Evolutionary conservation across 2,888 invertebrate species (phyloP), one percentile per base, ranked within the genome.

Genomic region (Parthenolecanium corni): DNA sequence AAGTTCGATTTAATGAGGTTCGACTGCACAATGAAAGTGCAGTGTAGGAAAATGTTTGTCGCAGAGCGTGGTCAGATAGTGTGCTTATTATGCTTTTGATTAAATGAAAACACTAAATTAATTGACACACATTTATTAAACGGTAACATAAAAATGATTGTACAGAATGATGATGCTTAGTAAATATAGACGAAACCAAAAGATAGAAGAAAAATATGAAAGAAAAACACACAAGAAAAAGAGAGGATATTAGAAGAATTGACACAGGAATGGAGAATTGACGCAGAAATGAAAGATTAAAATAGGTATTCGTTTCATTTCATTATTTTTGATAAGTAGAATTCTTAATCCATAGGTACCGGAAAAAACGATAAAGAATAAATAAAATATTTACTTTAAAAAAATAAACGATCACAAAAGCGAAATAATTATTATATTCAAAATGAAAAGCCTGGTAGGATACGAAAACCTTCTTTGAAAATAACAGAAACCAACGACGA

Each of bases 61-160:
- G n/a, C n/a, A n/a, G n/a, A n/a, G n/a, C n/a, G n/a, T n/a, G n/a
- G n/a, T n/a, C n/a, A n/a, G n/a, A n/a, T n/a, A n/a, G n/a, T n/a
- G n/a, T n/a, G n/a, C n/a, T n/a, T n/a, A n/a, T n/a, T n/a, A n/a
- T n/a, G n/a, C n/a, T n/a, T n/a, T n/a, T n/a, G n/a, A n/a, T n/a
- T n/a, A n/a, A n/a, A n/a, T 6, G 9, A 31, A 31, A 31, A 31
- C 31, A 9, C 5, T 31, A 31, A 31, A 31, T 3, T 47, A 58
- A 58, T 58, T 58, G 58, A 58, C 58, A 58, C 58, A 58, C 58
- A 49, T 58, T 58, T 58, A 58, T 58, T 58, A 38, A 58, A 49
- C 47, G 58, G 58, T 47, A 36, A 49, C 36, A 58, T 46, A 46
- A 24, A 46, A 58, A 36, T 58, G 58, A 58, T 58, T 58, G 58